These are phyloP conservation scores for Oconnorella tubifera DNA, from an alignment of 2,888 invertebrate genomes.

Conservation along the genomic window DNA sequence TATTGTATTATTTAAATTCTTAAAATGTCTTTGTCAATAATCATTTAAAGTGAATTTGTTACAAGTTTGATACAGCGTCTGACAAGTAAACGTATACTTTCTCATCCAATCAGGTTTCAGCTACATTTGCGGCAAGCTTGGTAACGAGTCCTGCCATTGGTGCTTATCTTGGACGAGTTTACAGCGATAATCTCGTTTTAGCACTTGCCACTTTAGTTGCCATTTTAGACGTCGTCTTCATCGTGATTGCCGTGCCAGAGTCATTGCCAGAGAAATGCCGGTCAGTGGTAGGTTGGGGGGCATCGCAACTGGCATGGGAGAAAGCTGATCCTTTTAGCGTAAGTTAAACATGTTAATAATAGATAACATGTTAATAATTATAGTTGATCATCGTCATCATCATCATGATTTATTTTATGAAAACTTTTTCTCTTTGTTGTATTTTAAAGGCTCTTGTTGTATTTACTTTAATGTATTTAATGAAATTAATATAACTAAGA, in stretches of 20 bases:
- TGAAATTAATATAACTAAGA: too few relatives aligned
- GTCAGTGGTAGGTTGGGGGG: constrained; percentile 61
- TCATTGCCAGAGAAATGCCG: constrained; percentile 87
- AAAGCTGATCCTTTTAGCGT: constrained; percentile 93
- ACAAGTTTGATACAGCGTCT: too few relatives aligned
- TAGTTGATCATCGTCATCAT: not conserved
- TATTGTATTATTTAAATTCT: too few relatives aligned
- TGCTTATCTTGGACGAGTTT: constrained; percentile 64
- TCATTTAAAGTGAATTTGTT: too few relatives aligned
- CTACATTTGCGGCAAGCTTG: constrained; percentile 98
- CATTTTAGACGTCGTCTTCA: constrained; percentile 93
- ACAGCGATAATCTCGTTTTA: constrained; percentile 80
- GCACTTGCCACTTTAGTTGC: constrained; percentile 91
- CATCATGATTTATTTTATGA: not conserved
- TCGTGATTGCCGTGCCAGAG: constrained; percentile 95
- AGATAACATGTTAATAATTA: too few relatives aligned
- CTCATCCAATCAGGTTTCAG: constrained; percentile 79
- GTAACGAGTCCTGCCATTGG: constrained; percentile 97
- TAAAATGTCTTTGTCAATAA: too few relatives aligned
- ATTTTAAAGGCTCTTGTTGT: not conserved
- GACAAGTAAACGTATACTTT: too few relatives aligned
- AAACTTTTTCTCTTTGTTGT: not conserved
- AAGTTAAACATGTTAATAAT: constrained; percentile 48
- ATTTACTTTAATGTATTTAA: not conserved
- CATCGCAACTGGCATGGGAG: constrained; percentile 70